These are phyloP conservation scores for Nannospalax galili DNA, from an alignment of 2,113 vertebrate species.

Conservation along the genomic window DNA sequence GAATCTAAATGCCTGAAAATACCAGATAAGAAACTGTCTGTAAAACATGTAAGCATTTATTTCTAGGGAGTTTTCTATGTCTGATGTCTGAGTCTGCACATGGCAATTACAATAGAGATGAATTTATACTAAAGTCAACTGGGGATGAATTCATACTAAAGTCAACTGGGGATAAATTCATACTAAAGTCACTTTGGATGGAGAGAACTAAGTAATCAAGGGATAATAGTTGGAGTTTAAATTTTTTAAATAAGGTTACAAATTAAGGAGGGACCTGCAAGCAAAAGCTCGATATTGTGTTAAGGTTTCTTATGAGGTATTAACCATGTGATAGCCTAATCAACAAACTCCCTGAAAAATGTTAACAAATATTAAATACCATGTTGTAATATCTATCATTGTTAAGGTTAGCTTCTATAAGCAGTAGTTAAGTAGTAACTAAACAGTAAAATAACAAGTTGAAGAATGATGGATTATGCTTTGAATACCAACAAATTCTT, in stretches of 20 bases:
- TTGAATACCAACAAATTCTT: background rate
- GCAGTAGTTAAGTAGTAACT: background rate
- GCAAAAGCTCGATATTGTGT: background rate
- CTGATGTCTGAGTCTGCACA: background rate
- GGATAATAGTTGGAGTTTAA: background rate
- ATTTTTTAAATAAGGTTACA: background rate
- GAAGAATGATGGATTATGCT: background rate
- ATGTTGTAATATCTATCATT: background rate
- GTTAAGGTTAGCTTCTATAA: background rate
- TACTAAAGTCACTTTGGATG: background rate
- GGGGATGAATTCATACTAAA: constrained; percentile 6
- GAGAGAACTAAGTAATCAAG: constrained; percentile 36
- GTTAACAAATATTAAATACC: background rate
- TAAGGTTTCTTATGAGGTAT: background rate
- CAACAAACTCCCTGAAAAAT: constrained; percentile 26
- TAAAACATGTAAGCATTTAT: constrained; percentile 21
- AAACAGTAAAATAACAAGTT: constrained; percentile 33
- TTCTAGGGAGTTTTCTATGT: background rate
- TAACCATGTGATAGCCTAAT: background rate
- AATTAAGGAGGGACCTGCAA: background rate
- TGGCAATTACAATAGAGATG: constrained; percentile 13
- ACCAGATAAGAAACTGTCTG: background rate
- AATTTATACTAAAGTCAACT: background rate
- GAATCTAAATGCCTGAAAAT: background rate
- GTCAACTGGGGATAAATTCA: constrained; percentile 15